These are phyloP conservation scores for Peromyscus nudipes DNA, from an alignment of 2,797 vertebrate genomes.

Conservation along the genomic window DNA sequence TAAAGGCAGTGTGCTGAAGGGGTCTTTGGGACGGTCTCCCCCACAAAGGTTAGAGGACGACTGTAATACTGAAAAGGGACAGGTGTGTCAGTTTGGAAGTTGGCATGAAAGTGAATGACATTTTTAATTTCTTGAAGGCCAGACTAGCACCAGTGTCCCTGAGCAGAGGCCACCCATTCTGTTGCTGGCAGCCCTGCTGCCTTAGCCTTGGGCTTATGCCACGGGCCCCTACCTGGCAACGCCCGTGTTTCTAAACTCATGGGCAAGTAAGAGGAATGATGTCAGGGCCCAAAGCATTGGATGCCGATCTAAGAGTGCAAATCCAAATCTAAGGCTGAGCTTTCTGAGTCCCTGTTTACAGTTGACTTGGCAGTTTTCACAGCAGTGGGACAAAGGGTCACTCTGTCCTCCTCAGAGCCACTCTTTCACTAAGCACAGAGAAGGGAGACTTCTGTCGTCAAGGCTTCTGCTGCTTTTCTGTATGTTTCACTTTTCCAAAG, in stretches of 20 bases:
- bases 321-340: not conserved
- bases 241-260: conserved; percentile 15
- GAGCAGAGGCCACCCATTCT: conserved; percentile 46
- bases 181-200: not conserved
- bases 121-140: conserved; percentile 59
- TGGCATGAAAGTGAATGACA: conserved; percentile 46
- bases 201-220: not conserved
- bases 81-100: not conserved
- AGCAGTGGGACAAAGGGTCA: not conserved
- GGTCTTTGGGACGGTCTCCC: not conserved
- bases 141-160: not conserved
- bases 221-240: not conserved
- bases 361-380: not conserved
- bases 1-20: not conserved
- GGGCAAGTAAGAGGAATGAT: conserved; percentile 7
- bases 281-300: conserved; percentile 14
- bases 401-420: not conserved
- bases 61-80: not conserved
- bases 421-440: not conserved
- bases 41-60: conserved; percentile 40
- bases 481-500: not conserved
- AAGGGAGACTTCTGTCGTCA: not conserved
- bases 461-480: not conserved
- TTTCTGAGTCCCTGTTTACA: not conserved
- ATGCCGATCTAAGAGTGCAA: conserved; percentile 51